Evolutionary conservation across 2,888 invertebrate genomes (phyloP).

Genomic region (Poecilus cupreus): DNA sequence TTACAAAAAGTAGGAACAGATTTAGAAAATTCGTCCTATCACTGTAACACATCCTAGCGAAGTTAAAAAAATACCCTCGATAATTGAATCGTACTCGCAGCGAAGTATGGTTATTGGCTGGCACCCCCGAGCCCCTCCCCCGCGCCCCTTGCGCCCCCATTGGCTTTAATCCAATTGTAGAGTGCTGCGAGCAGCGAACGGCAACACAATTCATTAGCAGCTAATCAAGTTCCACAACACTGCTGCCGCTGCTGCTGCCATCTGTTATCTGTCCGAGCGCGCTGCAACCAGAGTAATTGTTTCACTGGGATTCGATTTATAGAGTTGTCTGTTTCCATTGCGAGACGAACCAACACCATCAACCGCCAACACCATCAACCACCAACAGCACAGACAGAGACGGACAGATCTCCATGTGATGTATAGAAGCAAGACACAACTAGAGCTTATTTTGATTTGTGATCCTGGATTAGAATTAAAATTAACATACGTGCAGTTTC

Average conservation of each 20-base stretch:
- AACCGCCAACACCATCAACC: no score
- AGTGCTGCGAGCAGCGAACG: slow-evolving; percentile 62
- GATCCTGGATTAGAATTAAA: no score
- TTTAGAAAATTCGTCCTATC: background rate
- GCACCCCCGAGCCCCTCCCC: background rate
- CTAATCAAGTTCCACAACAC: slow-evolving; percentile 71
- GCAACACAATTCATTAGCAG: slow-evolving; percentile 70
- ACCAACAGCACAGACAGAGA: no score
- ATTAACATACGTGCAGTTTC: no score
- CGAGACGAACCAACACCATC: background rate
- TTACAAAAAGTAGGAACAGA: background rate
- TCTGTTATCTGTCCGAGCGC: slow-evolving; percentile 68
- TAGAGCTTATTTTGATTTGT: no score
- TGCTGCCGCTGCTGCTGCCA: slow-evolving; percentile 66
- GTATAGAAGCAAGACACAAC: no score
- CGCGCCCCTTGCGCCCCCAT: background rate
- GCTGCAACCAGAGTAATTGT: slow-evolving; percentile 65
- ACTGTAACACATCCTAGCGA: slow-evolving; percentile 30
- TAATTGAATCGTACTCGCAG: slow-evolving; percentile 27
- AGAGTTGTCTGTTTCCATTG: slow-evolving; percentile 56
- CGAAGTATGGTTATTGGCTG: slow-evolving; percentile 31
- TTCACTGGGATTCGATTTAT: slow-evolving; percentile 67
- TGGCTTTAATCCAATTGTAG: slow-evolving; percentile 69
- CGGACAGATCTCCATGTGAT: no score
- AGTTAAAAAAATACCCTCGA: slow-evolving; percentile 2